Evolutionary conservation across 2,797 vertebrate species (phyloP).

Genomic region (Hirundo rustica): DNA sequence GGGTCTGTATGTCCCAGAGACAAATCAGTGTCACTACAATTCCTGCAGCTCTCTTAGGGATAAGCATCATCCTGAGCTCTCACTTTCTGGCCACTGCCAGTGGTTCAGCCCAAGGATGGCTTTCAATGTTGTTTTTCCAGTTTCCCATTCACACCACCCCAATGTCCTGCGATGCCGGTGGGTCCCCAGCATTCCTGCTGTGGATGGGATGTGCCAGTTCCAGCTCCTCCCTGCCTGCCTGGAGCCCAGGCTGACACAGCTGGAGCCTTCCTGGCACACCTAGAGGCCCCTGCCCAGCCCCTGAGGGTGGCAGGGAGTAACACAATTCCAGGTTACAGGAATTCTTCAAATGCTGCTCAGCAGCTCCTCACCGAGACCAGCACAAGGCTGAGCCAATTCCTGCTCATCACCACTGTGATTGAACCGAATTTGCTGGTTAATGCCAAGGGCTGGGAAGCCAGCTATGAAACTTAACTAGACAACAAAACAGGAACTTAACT

Average conservation of each 20-base stretch:
- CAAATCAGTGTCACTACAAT: background rate
- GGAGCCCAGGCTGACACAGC: background rate
- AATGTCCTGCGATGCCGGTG: fast-evolving
- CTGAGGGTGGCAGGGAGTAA: fast-evolving
- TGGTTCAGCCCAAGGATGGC: background rate
- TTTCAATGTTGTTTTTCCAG: background rate
- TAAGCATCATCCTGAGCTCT: background rate
- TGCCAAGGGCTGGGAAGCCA: background rate
- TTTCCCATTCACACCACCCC: fast-evolving
- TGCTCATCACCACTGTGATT: background rate
- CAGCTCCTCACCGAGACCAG: background rate
- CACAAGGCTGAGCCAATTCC: background rate
- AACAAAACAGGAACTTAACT: background rate
- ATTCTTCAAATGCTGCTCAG: background rate
- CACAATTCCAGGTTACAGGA: background rate
- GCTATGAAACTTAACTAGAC: background rate
- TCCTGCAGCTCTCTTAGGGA: background rate
- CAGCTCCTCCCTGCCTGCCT: background rate
- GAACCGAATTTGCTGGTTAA: background rate
- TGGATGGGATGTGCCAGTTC: background rate
- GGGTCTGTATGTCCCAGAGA: background rate
- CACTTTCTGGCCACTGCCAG: background rate
- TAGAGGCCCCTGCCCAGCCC: background rate
- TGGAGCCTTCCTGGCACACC: background rate
- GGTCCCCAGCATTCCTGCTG: background rate